Percentiles rank a stretch among this genome's conserved stretches.
Conservation (phyloP, 2,113 vertebrate species). For the Sialia sialis region DNA sequence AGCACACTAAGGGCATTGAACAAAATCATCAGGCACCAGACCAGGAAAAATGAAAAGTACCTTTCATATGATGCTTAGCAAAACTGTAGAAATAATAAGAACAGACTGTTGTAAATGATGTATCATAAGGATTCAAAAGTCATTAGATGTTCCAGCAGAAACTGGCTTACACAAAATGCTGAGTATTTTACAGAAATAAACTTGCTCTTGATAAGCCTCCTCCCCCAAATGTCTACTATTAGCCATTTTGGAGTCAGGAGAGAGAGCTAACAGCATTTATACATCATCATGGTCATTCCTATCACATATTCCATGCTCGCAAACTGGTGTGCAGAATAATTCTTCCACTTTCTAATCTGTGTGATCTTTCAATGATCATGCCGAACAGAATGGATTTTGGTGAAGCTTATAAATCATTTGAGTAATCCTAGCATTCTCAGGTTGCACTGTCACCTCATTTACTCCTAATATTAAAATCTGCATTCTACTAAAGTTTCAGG, state of each 20-base stretch:
- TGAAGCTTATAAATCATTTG: background rate
- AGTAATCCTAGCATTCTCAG: background rate
- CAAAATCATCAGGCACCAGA: background rate
- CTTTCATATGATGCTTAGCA: background rate
- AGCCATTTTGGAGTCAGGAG: background rate
- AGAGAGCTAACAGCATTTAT: background rate
- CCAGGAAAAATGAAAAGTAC: background rate
- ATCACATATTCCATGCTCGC: background rate
- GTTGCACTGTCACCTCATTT: background rate
- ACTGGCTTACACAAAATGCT: background rate
- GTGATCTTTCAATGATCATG: background rate
- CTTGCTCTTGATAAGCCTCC: background rate
- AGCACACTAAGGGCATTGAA: background rate
- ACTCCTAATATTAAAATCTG: background rate
- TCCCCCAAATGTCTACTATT: background rate
- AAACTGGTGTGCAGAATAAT: background rate
- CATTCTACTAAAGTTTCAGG: background rate
- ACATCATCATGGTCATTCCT: rapidly evolving
- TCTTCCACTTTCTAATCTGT: background rate
- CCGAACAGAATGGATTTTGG: background rate
- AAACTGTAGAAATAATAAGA: background rate
- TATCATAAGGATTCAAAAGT: background rate
- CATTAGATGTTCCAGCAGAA: background rate
- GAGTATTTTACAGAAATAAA: background rate
- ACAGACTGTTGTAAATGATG: background rate